Percentiles rank a stretch among this genome's conserved stretches.
Conservation (phyloP, 2,113 vertebrate genomes). For the Meriones unguiculatus region DNA sequence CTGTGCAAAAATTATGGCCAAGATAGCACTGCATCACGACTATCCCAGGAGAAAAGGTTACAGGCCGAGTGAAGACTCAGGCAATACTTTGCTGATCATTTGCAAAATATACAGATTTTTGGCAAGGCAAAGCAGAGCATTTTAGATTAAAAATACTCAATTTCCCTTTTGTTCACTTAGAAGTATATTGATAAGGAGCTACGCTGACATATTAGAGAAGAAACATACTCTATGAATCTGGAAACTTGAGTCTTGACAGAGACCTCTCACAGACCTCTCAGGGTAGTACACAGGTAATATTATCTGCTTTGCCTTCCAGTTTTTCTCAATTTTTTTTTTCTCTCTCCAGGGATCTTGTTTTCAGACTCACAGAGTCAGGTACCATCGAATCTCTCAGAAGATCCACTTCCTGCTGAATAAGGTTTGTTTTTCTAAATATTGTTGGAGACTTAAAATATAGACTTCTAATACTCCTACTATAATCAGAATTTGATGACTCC, state of each 20-base stretch:
- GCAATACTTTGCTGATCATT: neutral
- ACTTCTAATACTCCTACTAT: neutral
- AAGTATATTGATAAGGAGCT: neutral
- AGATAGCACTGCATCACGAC: neutral
- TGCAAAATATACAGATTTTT: neutral
- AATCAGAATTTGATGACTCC: neutral
- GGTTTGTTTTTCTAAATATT: neutral
- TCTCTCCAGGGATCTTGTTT: neutral
- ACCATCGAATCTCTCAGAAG: neutral
- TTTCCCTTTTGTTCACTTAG: neutral
- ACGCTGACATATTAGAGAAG: neutral
- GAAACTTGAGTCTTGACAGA: neutral
- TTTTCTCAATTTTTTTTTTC: neutral
- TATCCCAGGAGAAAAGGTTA: neutral
- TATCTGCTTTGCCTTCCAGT: neutral
- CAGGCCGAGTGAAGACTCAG: neutral
- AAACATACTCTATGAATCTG: neutral
- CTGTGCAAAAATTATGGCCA: neutral
- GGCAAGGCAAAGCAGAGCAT: neutral
- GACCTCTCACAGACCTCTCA: neutral
- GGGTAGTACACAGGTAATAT: neutral
- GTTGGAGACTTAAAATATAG: neutral
- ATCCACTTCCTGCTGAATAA: slow-evolving; percentile 1
- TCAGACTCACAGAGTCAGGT: neutral
- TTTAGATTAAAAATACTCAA: neutral